Evolutionary conservation across 2,888 invertebrate genomes (phyloP), one percentile per base, ranked within the genome.

Genomic region (Protophormia terraenovae): DNA sequence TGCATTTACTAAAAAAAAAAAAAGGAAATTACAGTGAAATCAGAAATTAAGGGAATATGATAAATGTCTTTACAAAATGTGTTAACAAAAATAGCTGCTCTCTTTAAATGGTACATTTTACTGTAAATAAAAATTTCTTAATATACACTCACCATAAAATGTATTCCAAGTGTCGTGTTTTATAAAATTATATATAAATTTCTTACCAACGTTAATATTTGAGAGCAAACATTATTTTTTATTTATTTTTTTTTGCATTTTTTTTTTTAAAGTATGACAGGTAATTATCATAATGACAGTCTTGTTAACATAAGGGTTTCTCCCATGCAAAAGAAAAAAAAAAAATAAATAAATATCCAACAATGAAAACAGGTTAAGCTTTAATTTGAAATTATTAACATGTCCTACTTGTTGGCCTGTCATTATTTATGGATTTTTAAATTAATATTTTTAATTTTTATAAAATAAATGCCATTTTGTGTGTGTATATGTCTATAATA

Each of bases 281-380:
- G 62, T 77, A 84, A 84, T 77, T 84, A 84, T 84, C 73, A 69
- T 77, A 84, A 84, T 81, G 84, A 81, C 77, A 84, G 77, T 47
- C 72, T 81, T 84, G 77, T 78, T 84, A 81, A 62, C 16, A 38
- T 41, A 60, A 66, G 60, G 66, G 29, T 53, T 45, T 58, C 38
- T 50, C 19, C 67, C 45, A 38, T 4, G 29, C 32, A 47, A 1
- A 38, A 29, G n/a, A n/a, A 14, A 10, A n/a, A 38, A 24, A 62
- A 64, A 55, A 47, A 58, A 27, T 32, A 24, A 55, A 60, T n/a
- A 58, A 41, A 27, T 32, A 47, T 7, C 19, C 6, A 35, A 22
- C 7, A 27, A 32, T 27, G 55, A 50, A 32, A 69, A 69, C 78
- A 60, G 69, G 69, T 69, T 62, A 69, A 60, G 50, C 47, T 60